Evolutionary conservation across 2,113 vertebrate genomes (phyloP).

Genomic region (Sigmodon hispidus): DNA sequence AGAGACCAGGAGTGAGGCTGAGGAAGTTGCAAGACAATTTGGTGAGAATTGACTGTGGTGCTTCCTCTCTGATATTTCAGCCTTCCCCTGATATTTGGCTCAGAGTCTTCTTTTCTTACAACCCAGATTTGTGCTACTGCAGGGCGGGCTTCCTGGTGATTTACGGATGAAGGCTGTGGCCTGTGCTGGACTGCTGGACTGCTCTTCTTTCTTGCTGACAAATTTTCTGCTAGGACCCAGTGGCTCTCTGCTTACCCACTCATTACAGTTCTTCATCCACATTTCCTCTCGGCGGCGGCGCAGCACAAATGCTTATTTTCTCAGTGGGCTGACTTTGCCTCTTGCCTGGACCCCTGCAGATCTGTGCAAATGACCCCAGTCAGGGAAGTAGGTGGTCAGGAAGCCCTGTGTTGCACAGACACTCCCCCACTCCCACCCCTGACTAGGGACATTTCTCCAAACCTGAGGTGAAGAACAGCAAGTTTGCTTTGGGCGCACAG

Average conservation of each 20-base stretch:
- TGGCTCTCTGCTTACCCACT: conserved; percentile 80
- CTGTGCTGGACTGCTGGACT: conserved; percentile 76
- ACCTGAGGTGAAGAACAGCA: background rate
- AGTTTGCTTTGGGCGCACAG: background rate
- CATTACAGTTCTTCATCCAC: conserved; percentile 82
- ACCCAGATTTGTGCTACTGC: too few relatives aligned
- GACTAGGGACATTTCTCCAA: background rate
- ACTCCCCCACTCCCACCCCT: background rate
- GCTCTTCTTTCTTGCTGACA: conserved; percentile 79
- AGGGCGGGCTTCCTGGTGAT: conserved; percentile 82
- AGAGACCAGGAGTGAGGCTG: too few relatives aligned
- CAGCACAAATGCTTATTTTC: conserved; percentile 69
- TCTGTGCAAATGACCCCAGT: conserved; percentile 70
- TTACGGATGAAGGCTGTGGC: conserved; percentile 83
- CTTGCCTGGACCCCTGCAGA: conserved; percentile 66
- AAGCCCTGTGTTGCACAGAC: background rate
- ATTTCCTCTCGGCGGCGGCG: conserved; percentile 82
- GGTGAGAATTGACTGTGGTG: too few relatives aligned
- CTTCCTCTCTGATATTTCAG: too few relatives aligned
- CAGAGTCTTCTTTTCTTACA: too few relatives aligned
- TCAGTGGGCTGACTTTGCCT: conserved; percentile 61
- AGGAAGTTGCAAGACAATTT: too few relatives aligned
- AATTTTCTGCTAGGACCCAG: conserved; percentile 70
- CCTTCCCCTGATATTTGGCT: too few relatives aligned
- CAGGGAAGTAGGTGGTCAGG: conserved; percentile 65